Conservation (phyloP, 1,140 invertebrate species). For the Cyrtorhinus lividipennis region DNA sequence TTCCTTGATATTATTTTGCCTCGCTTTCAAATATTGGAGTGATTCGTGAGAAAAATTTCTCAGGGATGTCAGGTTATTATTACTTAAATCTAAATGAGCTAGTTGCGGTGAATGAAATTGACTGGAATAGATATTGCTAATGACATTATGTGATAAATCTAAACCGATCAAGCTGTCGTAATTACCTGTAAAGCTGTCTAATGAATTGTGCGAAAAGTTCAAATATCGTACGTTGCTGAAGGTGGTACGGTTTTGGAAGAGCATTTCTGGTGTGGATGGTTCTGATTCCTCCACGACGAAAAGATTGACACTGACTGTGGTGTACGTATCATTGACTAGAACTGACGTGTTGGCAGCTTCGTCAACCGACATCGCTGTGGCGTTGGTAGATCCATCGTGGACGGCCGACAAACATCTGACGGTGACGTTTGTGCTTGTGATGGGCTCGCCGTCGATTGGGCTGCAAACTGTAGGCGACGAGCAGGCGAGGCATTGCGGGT, state of each 20-base stretch:
- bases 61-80: slow-evolving; percentile 11
- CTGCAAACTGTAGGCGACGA: neutral
- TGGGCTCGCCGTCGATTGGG: neutral
- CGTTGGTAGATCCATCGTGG: too few relatives aligned
- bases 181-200: slow-evolving; percentile 8
- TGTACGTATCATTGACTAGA: too few relatives aligned
- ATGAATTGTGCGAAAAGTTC: slow-evolving; percentile 14
- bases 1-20: slow-evolving; percentile 10
- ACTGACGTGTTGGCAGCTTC: neutral
- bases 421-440: neutral
- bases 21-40: slow-evolving; percentile 14
- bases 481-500: neutral
- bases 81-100: slow-evolving; percentile 12
- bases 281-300: too few relatives aligned
- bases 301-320: too few relatives aligned
- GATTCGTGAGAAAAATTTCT: slow-evolving; percentile 9
- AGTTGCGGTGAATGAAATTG: slow-evolving; percentile 8
- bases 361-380: neutral
- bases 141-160: slow-evolving; percentile 17
- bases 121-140: slow-evolving; percentile 3
- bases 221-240: slow-evolving; percentile 7
- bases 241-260: neutral
- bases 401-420: neutral
- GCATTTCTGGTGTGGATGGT: neutral
- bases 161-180: slow-evolving; percentile 7